Base-by-base conservation (phyloP, 2,797 vertebrate species). In the Peromyscus attwateri region DNA sequence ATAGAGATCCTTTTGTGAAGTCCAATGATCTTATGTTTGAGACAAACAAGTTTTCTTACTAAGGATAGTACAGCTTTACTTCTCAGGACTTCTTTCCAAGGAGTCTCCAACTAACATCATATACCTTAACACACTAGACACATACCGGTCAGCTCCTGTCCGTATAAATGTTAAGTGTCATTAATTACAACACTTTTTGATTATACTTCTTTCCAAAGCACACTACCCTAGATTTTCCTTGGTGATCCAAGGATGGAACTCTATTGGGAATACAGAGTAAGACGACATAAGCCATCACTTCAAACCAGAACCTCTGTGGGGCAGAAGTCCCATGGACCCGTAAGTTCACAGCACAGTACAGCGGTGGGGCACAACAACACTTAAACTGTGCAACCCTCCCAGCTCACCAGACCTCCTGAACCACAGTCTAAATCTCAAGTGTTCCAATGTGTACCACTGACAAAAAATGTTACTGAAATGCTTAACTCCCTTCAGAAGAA, bases 1-100 rank as follows among this genome's bases (percentile, higher is more conserved):
- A 29, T 92, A 96, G 49, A 37, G 93, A 71, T 95, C 92, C 79
- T 89, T 82, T 79, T 73, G 79, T 73, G 14, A 49, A 71, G 75
- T 5, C 29, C 16, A n/a, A 83, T 10, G 46, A n/a, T 49, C 85
- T 43, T 16, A 29, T 1, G 9, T 46, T 89, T 77, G 46, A 89
- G 85, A 68, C 79, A 95, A 81, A 89, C 27, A 57, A 89, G 71
- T 60, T 29, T 60, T 52, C 57, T 91, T 9, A 21, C n/a, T 80
- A 87, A 46, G 23, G 34, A 89, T 2, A 75, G 17, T 9, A 43
- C 6, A 10, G 14, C 11, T 46, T 60, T 29, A 64, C 14, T 62
- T 46, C 60, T 77, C 66, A 92, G n/a, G 49, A 84, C 40, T 81
- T 77, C 75, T 60, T 75, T 71, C 70, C 60, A 52, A 76, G 40